Percentiles rank a stretch among this genome's conserved stretches.
These are phyloP conservation scores for Amiota communis DNA, from an alignment of 2,888 invertebrate species.

Conservation along the genomic window DNA sequence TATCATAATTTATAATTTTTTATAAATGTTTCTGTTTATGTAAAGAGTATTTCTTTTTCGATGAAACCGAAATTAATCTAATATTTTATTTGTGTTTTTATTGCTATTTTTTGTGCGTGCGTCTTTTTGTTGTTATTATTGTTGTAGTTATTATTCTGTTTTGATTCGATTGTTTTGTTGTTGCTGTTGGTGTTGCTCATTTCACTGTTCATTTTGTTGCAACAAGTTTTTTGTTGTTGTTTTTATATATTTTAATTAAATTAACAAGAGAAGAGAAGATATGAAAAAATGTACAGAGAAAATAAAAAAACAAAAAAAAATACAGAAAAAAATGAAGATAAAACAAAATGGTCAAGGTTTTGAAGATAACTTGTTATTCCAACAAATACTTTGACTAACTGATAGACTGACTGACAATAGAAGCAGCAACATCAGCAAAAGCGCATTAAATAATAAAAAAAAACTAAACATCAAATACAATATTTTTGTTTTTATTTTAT, in stretches of 20 bases:
- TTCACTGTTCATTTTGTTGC: not conserved
- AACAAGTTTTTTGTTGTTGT: not conserved
- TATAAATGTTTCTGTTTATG: not conserved
- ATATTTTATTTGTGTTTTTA: not conserved
- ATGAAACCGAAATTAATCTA: not conserved
- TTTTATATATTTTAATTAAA: too few relatives aligned
- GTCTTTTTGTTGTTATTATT: not conserved
- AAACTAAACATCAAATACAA: not conserved
- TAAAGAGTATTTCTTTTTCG: not conserved
- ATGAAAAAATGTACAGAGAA: too few relatives aligned
- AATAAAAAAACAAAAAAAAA: slow-evolving; percentile 15
- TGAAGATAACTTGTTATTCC: slow-evolving; percentile 26
- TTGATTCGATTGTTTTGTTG: not conserved
- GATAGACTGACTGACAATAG: slow-evolving; percentile 8
- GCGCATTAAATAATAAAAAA: slow-evolving; percentile 29
- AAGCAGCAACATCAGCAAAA: slow-evolving; percentile 44
- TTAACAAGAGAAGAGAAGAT: too few relatives aligned
- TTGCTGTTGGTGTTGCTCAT: not conserved
- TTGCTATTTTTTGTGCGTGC: slow-evolving; percentile 1
- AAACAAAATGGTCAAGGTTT: slow-evolving; percentile 60
- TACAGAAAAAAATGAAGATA: slow-evolving; percentile 27
- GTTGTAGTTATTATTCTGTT: too few relatives aligned
- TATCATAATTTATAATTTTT: too few relatives aligned
- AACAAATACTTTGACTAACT: too few relatives aligned
- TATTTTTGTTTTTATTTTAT: not conserved